A percentile compares a stretch with the other conserved stretches of the same genome.
These are phyloP conservation scores for Muraenolepis orangiensis DNA, from an alignment of 2,797 vertebrate species.

Conservation along the genomic window DNA sequence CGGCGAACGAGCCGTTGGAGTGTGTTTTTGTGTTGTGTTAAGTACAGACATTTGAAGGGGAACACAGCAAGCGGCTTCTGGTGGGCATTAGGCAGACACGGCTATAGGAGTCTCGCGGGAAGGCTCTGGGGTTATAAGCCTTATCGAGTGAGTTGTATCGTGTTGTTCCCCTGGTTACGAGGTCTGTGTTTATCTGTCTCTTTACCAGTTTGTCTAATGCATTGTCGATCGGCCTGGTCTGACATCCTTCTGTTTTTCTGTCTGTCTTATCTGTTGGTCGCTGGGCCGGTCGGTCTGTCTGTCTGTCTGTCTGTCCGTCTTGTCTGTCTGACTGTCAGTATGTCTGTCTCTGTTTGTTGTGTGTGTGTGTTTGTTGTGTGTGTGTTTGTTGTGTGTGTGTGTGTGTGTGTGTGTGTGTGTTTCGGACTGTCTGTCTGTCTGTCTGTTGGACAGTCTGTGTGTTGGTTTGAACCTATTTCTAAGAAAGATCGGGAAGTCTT, in stretches of 20 bases:
- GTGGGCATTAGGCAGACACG: constrained; percentile 42
- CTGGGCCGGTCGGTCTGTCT: not conserved
- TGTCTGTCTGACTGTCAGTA: not conserved
- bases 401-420: not conserved
- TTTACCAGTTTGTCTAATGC: not conserved
- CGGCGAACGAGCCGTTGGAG: constrained; percentile 46
- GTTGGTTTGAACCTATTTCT: not conserved
- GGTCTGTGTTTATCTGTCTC: constrained; percentile 21
- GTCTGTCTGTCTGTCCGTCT: not conserved
- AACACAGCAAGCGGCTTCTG: constrained; percentile 47
- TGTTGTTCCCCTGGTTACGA: constrained; percentile 44
- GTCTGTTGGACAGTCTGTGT: not conserved
- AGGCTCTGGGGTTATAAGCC: constrained; percentile 46
- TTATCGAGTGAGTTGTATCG: constrained; percentile 46
- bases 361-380: not conserved
- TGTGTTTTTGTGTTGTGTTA: constrained; percentile 51
- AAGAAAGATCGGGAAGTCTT: not conserved
- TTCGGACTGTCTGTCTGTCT: not conserved
- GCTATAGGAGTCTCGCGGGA: constrained; percentile 25
- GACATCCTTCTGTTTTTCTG: not conserved
- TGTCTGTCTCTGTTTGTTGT: not conserved
- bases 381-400: not conserved
- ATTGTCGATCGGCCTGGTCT: not conserved
- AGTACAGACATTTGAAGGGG: constrained; percentile 48
- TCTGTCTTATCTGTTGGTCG: not conserved